Base-by-base conservation (phyloP, 2,113 vertebrate genomes). In the Nannospalax galili region DNA sequence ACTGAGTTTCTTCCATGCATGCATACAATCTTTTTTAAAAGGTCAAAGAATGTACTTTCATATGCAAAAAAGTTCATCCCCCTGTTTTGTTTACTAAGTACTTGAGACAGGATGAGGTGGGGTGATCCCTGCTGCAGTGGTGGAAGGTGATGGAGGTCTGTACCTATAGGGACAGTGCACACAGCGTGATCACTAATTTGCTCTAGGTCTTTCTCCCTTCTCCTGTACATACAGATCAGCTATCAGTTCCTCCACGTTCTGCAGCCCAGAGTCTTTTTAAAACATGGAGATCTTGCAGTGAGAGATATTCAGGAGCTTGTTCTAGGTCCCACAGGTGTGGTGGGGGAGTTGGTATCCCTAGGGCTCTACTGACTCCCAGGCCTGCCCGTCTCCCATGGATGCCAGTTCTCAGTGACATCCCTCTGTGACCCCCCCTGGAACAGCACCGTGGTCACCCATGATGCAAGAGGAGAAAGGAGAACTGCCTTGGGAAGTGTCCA, bases 51-150 rank as follows among this genome's bases (percentile, higher is more conserved):
- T 90, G 37, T 28, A 30, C n/a, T 78, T 85, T n/a, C 30, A 11
- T 16, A 22, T 73, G 16, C 45, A 56, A 70, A 90, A 67, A 69
- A 42, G 24, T 60, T 56, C 56, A 42, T 62, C 35, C 32, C 72
- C 37, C 69, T 48, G 60, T 28, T 74, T 35, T 20, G 30, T 81
- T 52, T 30, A 32, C 90, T 37, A 40, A 28, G 48, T 11, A 5
- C 32, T 15, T 24, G 12, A 0, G 5, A 15, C 3, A 9, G 20
- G 24, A 4, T 8, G 17, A 26, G n/a, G 32, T 42, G 3, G 35
- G 62, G 0, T 2, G 1, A 15, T 17, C 5, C 5, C 5, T 0
- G 0, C 28, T 17, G 17, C 73, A 5, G 9, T 26, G 19, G 2
- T 11, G 12, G 52, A 30, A 69, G 58, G 35, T 70, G 2, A 2